Evolutionary conservation across 2,888 invertebrate genomes (phyloP).

Genomic region (Oegoconia quadripuncta): DNA sequence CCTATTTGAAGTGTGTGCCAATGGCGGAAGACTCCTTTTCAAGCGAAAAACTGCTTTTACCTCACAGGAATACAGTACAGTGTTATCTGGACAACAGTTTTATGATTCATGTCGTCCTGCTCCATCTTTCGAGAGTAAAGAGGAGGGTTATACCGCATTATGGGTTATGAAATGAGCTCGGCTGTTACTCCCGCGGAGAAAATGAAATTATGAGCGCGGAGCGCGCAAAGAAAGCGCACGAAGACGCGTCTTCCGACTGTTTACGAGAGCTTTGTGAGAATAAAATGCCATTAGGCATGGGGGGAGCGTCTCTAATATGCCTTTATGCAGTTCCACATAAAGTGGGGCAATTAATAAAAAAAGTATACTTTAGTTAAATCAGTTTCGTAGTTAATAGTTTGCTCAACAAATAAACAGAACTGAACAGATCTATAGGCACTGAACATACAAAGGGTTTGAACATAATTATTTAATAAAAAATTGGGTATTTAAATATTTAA

Average conservation of each 20-base stretch:
- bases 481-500: too few relatives aligned
- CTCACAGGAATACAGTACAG: constrained; percentile 47
- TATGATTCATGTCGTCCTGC: constrained; percentile 40
- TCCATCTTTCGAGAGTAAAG: constrained; percentile 34
- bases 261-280: constrained; percentile 2
- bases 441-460: too few relatives aligned
- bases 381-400: too few relatives aligned
- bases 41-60: constrained; percentile 50
- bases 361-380: too few relatives aligned
- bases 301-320: background rate
- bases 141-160: constrained; percentile 56
- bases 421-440: too few relatives aligned
- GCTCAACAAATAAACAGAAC: too few relatives aligned
- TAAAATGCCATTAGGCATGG: background rate
- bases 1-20: constrained; percentile 23
- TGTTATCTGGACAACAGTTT: constrained; percentile 44
- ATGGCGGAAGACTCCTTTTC: constrained; percentile 49
- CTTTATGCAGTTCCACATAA: too few relatives aligned
- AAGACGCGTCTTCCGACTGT: constrained; percentile 27
- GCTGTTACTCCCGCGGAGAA: constrained; percentile 61
- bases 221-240: constrained; percentile 64
- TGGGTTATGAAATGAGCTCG: constrained; percentile 73
- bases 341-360: too few relatives aligned
- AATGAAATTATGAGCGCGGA: constrained; percentile 69
- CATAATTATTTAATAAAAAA: too few relatives aligned